These are phyloP conservation scores for Sandelia bainsii DNA, from an alignment of 2,797 vertebrate genomes.

Conservation along the genomic window DNA sequence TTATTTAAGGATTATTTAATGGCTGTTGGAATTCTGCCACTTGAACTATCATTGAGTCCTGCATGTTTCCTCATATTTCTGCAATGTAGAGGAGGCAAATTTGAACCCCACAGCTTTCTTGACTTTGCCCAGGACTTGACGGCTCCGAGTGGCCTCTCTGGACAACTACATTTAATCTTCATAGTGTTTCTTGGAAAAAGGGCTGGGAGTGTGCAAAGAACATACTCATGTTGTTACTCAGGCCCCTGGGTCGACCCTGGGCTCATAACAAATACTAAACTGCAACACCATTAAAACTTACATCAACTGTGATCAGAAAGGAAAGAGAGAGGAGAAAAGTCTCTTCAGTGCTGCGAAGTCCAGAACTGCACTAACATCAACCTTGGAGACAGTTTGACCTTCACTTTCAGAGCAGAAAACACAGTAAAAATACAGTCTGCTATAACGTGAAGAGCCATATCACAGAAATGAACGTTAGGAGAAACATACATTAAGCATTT, in stretches of 20 bases:
- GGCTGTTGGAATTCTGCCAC: conserved; percentile 18
- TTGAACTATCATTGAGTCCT: conserved; percentile 25
- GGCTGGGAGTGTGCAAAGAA: conserved; percentile 17
- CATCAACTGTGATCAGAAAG: conserved; percentile 34
- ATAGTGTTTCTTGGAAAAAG: conserved; percentile 15
- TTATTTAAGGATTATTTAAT: conserved; percentile 22
- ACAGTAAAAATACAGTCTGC: conserved; percentile 8
- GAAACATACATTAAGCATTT: background rate
- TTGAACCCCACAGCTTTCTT: conserved; percentile 37
- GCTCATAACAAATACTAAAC: conserved; percentile 32
- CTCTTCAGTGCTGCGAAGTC: conserved; percentile 21
- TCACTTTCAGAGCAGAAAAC: conserved; percentile 28
- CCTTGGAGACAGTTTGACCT: conserved; percentile 39
- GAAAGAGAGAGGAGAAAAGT: conserved; percentile 29
- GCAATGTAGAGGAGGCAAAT: conserved; percentile 3
- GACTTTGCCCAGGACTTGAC: conserved; percentile 12
- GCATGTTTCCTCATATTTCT: conserved; percentile 16
- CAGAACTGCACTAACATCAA: conserved; percentile 31
- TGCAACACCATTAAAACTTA: conserved; percentile 37
- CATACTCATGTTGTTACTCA: conserved; percentile 14
- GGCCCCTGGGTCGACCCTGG: conserved; percentile 24
- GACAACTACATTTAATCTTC: conserved; percentile 36
- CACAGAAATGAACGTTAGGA: conserved; percentile 13
- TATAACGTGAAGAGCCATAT: background rate
- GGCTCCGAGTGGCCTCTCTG: conserved; percentile 35